phyloP scores from a whole-genome alignment of 2,888 invertebrate species.

The Chrysomela aeneicollis region DNA sequence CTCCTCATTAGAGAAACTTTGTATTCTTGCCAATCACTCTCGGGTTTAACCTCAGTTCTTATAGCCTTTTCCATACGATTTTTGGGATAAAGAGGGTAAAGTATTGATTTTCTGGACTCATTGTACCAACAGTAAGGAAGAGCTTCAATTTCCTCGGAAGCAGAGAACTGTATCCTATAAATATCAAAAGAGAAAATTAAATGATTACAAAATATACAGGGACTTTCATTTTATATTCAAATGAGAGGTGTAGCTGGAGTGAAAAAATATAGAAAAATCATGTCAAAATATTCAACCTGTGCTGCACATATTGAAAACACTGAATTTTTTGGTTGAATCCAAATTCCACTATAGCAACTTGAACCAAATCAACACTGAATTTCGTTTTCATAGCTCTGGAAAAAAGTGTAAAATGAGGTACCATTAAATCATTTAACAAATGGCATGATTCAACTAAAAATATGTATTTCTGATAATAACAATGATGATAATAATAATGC shows the following conservation, averaged over 20 bases:
- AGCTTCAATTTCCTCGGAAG: neutral
- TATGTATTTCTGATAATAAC: neutral
- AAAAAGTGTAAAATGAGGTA: neutral
- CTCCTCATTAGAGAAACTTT: constrained; percentile 3
- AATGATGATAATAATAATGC: no score
- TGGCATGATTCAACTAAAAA: neutral
- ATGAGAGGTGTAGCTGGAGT: no score
- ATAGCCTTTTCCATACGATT: constrained; percentile 13
- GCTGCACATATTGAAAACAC: no score
- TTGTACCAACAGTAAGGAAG: constrained; percentile 11
- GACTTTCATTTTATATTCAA: no score
- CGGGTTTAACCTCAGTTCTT: neutral
- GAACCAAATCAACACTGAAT: no score
- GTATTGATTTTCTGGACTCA: neutral
- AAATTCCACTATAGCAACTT: no score
- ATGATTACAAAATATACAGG: no score
- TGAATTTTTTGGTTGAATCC: no score
- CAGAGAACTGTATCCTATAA: constrained; percentile 4
- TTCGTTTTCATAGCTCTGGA: neutral
- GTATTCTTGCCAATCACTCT: constrained; percentile 9
- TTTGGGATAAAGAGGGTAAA: neutral
- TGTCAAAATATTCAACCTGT: no score
- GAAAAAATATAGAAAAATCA: no score
- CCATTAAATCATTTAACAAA: neutral
- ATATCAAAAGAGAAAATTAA: neutral